Conservation (phyloP, 64 coral and sea anemone species). For the Stylophora pistillata region DNA sequence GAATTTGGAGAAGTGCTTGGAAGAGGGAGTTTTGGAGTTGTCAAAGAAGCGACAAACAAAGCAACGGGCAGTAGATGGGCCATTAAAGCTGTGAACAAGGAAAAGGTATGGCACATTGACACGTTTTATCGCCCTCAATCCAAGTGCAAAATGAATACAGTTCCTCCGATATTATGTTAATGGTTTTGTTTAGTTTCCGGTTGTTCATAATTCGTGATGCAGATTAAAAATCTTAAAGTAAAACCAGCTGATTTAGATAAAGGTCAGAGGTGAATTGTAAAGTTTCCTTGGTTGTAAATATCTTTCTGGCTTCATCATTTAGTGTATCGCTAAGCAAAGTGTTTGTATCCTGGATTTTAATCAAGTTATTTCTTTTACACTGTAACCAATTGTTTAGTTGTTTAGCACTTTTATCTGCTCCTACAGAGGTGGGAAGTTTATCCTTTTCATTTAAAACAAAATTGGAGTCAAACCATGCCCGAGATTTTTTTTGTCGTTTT, state of each 20-base stretch:
- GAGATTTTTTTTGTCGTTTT: too few relatives aligned
- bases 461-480: too few relatives aligned
- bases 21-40: conserved; percentile 96
- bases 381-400: background rate
- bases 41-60: conserved; percentile 85
- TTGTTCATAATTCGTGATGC: background rate
- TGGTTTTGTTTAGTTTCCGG: background rate
- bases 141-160: background rate
- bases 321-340: background rate
- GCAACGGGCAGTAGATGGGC: conserved; percentile 77
- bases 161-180: background rate
- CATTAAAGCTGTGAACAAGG: conserved; percentile 97
- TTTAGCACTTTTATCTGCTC: background rate
- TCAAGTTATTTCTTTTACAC: too few relatives aligned
- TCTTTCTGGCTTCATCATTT: background rate
- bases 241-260: background rate
- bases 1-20: conserved; percentile 91
- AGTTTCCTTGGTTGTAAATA: background rate
- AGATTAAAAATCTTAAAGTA: background rate
- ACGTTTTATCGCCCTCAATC: background rate
- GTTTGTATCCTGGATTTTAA: background rate
- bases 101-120: conserved; percentile 79
- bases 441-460: too few relatives aligned
- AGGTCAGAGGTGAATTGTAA: background rate
- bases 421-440: too few relatives aligned